These are phyloP conservation scores for Carassius auratus DNA, from an alignment of 2,113 vertebrate genomes.

Conservation along the genomic window DNA sequence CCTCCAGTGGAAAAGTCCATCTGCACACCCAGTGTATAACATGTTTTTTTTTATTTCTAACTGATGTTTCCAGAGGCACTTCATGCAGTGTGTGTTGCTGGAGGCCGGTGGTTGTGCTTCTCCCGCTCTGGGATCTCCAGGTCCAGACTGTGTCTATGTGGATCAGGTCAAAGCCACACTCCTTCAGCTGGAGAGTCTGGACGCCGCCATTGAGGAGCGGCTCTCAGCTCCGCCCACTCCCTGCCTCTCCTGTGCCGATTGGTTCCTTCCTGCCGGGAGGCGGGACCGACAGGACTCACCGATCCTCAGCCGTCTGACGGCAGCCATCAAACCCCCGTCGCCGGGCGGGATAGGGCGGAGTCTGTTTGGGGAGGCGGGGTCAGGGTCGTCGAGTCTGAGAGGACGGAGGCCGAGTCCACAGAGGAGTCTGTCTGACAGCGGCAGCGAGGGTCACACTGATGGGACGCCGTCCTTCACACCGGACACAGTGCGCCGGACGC, in stretches of 20 bases:
- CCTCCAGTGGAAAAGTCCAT: no score
- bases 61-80: conserved; percentile 79
- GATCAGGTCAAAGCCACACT: conserved; percentile 92
- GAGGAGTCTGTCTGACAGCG: conserved; percentile 71
- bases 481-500: conserved; percentile 69
- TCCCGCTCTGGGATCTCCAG: conserved; percentile 81
- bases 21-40: no score
- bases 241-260: conserved; percentile 87
- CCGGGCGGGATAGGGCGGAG: conserved; percentile 69
- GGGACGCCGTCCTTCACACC: conserved; percentile 49
- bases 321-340: conserved; percentile 67
- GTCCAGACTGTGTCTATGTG: conserved; percentile 92
- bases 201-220: conserved; percentile 79
- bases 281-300: conserved; percentile 82
- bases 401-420: conserved; percentile 76
- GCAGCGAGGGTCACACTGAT: conserved; percentile 73
- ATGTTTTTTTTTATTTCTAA: no score
- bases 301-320: conserved; percentile 79
- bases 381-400: conserved; percentile 55
- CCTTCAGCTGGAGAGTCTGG: conserved; percentile 84
- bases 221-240: conserved; percentile 79
- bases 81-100: conserved; percentile 89
- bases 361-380: conserved; percentile 77
- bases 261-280: conserved; percentile 79
- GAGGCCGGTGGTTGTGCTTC: conserved; percentile 90